A percentile compares a stretch with the other conserved stretches of the same genome.
Conservation (phyloP, 2,888 invertebrate species). For the Tiliacea aurago region DNA sequence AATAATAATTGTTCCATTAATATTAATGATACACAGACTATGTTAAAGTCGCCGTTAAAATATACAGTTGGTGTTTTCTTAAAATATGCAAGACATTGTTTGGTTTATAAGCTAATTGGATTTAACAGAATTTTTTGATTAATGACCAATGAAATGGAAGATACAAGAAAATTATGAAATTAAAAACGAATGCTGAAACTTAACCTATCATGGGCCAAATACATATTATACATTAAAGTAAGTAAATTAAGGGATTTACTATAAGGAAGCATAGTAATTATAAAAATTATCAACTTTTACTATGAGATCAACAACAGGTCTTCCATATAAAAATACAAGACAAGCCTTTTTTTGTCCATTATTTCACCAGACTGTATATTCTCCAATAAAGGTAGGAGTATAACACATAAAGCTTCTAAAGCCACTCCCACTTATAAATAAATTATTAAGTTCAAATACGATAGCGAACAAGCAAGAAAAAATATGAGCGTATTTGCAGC, state of each 20-base stretch:
- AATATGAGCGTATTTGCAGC: conserved; percentile 25
- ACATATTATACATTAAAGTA: too few relatives aligned
- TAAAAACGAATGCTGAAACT: background rate
- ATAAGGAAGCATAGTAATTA: background rate
- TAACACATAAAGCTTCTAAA: background rate
- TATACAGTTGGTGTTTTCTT: conserved; percentile 23
- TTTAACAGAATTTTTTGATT: conserved; percentile 17
- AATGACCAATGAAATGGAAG: background rate
- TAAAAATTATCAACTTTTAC: background rate
- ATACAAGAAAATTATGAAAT: background rate
- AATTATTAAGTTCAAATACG: conserved; percentile 18
- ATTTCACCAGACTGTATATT: background rate
- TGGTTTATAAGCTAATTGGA: conserved; percentile 18
- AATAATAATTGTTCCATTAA: conserved; percentile 79
- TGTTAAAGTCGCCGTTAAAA: conserved; percentile 36
- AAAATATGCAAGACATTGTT: conserved; percentile 33
- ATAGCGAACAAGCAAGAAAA: conserved; percentile 25
- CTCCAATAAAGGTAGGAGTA: background rate
- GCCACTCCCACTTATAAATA: background rate
- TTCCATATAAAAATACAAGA: background rate
- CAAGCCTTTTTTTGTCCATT: background rate
- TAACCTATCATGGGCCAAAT: background rate
- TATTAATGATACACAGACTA: conserved; percentile 68
- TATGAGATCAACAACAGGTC: background rate
- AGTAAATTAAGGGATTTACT: background rate